phyloP scores from a whole-genome alignment of 2,888 invertebrate species.

The Lypha dubia region DNA sequence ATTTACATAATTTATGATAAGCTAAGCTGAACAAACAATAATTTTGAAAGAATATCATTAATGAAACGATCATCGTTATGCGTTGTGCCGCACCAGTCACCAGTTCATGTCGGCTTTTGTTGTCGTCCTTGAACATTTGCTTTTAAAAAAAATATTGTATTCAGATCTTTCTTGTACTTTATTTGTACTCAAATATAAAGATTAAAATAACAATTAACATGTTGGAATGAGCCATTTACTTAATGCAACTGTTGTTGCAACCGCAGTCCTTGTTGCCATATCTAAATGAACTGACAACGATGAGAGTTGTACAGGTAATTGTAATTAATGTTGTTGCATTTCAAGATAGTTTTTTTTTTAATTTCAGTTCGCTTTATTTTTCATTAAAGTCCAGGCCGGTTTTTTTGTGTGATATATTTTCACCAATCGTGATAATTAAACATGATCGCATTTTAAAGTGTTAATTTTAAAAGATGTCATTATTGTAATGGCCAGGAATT shows the following conservation, averaged over 20 bases:
- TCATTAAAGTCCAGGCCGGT: not conserved
- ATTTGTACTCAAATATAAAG: slow-evolving; percentile 45
- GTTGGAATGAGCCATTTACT: slow-evolving; percentile 68
- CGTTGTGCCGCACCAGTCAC: not conserved
- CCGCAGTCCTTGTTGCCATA: slow-evolving; percentile 45
- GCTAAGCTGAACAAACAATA: slow-evolving; percentile 82
- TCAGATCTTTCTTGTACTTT: not conserved
- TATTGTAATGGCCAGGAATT: slow-evolving; percentile 2
- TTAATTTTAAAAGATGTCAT: slow-evolving; percentile 56
- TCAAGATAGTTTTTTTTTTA: slow-evolving; percentile 66
- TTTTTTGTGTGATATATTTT: slow-evolving; percentile 17
- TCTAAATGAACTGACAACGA: slow-evolving; percentile 73
- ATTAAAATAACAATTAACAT: slow-evolving; percentile 72
- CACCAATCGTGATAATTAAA: slow-evolving; percentile 49
- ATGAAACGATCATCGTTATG: slow-evolving; percentile 68
- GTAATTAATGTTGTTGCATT: slow-evolving; percentile 71
- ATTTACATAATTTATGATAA: slow-evolving; percentile 83
- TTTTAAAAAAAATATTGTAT: slow-evolving; percentile 20
- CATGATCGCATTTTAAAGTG: slow-evolving; percentile 61
- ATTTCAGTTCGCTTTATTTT: slow-evolving; percentile 34
- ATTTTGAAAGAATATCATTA: slow-evolving; percentile 80
- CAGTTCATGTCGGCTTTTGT: slow-evolving; percentile 16
- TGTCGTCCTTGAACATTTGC: slow-evolving; percentile 67
- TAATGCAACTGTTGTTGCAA: slow-evolving; percentile 57
- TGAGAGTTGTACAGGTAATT: slow-evolving; percentile 72